Base-by-base conservation (phyloP, 2,888 invertebrate genomes). In the Drosophila tripunctata region DNA sequence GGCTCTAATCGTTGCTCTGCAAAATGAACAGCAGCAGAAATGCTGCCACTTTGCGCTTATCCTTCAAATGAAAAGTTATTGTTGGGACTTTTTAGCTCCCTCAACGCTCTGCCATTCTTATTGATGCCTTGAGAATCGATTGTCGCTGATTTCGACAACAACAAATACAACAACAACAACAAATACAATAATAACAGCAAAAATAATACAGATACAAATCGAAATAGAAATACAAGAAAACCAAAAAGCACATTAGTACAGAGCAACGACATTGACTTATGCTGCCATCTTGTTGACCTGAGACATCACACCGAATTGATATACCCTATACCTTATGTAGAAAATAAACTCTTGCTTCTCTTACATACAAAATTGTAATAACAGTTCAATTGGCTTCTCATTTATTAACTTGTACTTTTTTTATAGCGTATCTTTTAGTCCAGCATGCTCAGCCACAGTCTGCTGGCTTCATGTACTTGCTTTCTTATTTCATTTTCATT, bases 61-160 rank as follows among this genome's bases (percentile, higher is more conserved):
- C 72, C 83, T 58, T 63, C 67, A 82, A 79, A 79, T 82, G 72
- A 87, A 85, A 87, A 77, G 68, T 75, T 81, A 84, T 78, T 79
- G 77, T 71, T 31, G 56, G 50, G 58, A 72, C 70, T 66, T 76
- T 50, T 57, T 4, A 67, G 65, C 67, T 71, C 62, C 58, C 70
- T 54, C 30, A 61, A 44, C 67, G 62, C 60, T 48, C 60, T 48
- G 27, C 30, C 61, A 36, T 62, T 67, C 66, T 60, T 71, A 73
- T 72, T 75, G 68, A 60, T 67, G 70, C 62, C 78, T 70, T 64
- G 60, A 55, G 73, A 76, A 78, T 81, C 75, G 76, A 84, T 84
- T 75, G 72, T 69, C 47, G 74, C 52, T 57, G 52, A 31, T 54
- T 19, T 22, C 48, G 44, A 35, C 19, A 50, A 12, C 48, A 54